Evolutionary conservation across 2,888 invertebrate genomes (phyloP).

Genomic region (Tipula lateralis): DNA sequence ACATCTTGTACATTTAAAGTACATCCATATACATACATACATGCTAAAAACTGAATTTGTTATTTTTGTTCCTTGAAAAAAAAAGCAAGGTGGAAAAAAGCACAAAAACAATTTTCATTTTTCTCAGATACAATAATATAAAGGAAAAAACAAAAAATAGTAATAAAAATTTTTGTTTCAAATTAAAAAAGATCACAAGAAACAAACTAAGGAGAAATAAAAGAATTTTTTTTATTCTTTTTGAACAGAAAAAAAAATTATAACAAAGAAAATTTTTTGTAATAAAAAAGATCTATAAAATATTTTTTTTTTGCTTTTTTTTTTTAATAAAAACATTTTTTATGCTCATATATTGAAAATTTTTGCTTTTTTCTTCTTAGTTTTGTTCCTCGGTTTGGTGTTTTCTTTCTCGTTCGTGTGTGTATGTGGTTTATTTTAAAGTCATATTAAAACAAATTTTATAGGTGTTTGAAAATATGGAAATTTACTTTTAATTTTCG

Average conservation of each 20-base stretch:
- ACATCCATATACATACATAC: neutral
- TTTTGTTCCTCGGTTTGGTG: neutral
- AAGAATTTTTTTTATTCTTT: neutral
- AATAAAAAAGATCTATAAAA: constrained; percentile 19
- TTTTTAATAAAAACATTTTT: neutral
- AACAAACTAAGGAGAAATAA: constrained; percentile 6
- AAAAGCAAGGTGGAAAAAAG: neutral
- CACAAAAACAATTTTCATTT: neutral
- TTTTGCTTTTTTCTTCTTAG: neutral
- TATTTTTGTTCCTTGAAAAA: neutral
- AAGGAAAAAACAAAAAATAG: neutral
- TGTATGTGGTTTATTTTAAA: neutral
- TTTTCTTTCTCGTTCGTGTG: neutral
- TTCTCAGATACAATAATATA: neutral
- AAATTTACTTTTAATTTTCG: neutral
- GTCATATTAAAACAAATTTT: constrained; percentile 27
- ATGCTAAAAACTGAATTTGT: neutral
- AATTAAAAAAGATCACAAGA: constrained; percentile 24
- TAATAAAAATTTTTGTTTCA: constrained; percentile 11
- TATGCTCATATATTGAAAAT: constrained; percentile 19
- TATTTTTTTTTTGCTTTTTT: neutral
- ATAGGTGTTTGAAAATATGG: neutral
- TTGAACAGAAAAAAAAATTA: neutral
- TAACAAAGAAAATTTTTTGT: constrained; percentile 19
- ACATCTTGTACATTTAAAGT: neutral